phyloP scores from a whole-genome alignment of 1,140 invertebrate genomes.

The Drosophila nikananu region DNA sequence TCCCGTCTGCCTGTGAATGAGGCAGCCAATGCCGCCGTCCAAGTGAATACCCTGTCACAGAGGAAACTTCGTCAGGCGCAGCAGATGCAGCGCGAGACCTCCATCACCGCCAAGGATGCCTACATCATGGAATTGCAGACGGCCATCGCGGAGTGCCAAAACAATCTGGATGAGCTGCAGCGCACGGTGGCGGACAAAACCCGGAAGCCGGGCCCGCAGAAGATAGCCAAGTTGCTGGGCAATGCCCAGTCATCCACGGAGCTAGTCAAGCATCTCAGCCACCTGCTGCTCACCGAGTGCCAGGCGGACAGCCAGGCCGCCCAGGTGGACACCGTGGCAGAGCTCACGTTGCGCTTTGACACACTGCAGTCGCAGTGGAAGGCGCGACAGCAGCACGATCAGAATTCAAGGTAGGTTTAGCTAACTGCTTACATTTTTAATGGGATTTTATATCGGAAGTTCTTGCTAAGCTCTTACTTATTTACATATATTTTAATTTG shows the following conservation, averaged over 20 bases:
- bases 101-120: conserved; percentile 92
- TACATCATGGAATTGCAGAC: conserved; percentile 90
- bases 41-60: conserved; percentile 91
- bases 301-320: conserved; percentile 89
- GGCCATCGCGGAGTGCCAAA: conserved; percentile 88
- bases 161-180: conserved; percentile 87
- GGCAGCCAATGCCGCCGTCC: conserved; percentile 90
- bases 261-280: conserved; percentile 91
- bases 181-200: conserved; percentile 85
- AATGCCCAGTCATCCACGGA: conserved; percentile 91
- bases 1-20: conserved; percentile 87
- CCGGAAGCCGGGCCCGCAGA: conserved; percentile 86
- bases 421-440: not conserved
- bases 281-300: conserved; percentile 90
- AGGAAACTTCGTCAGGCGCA: conserved; percentile 74
- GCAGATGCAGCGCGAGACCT: conserved; percentile 86
- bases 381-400: conserved; percentile 87
- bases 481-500: not conserved
- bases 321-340: conserved; percentile 88
- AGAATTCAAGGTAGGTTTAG: conserved; percentile 75
- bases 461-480: conserved; percentile 31
- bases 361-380: conserved; percentile 90
- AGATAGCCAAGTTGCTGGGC: conserved; percentile 89
- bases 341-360: conserved; percentile 89
- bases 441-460: not conserved